Base-by-base conservation (phyloP, 37 sponge, comb jelly and placozoan species). In the Tethya wilhelma region DNA sequence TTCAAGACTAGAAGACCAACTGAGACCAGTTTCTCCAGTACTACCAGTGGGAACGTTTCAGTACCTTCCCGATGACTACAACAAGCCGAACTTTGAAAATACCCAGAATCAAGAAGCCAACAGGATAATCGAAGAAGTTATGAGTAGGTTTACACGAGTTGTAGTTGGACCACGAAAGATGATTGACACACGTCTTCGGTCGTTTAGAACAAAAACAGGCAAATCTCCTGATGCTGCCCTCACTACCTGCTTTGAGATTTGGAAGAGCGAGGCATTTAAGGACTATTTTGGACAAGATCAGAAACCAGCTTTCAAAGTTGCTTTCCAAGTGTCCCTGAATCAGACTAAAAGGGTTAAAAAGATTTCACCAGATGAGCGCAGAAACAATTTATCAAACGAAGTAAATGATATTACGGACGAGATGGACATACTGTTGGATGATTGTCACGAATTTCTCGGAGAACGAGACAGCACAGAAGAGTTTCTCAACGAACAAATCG, bases 181-280 rank as follows among this genome's bases (percentile, higher is more conserved):
- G 20, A 34, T 65, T 19, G 66, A 65, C 36, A 65, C 26, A 4
- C 36, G 17, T 65, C 36, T 65, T 20, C 26, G 31, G 31, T n/a
- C 37, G 7, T 65, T 65, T 17, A 65, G 31, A 34, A 5, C 17
- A 29, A 19, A n/a, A 4, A n/a, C 36, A 17, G 55, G 55, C 31
- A 44, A 46, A 30, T 29, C 26, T 26, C 25, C 29, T 6, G 46
- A 44, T 72, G 73, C 53, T 26, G 46, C 46, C 28, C 55, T 72
- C 20, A 31, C 73, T 46, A 55, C 73, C 53, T 72, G 73, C 25
- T 72, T 72, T 26, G 53, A 26, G 11, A 14, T 33, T 1, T 72
- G 73, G 73, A 46, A 44, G 55, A 26, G 46, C 29, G 25, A 2
- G 36, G 33, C 49, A 2, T 72, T 43, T 45, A n/a, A 26, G 2